phyloP scores from a whole-genome alignment of 1,140 invertebrate species.

The Drosophila leontia region DNA sequence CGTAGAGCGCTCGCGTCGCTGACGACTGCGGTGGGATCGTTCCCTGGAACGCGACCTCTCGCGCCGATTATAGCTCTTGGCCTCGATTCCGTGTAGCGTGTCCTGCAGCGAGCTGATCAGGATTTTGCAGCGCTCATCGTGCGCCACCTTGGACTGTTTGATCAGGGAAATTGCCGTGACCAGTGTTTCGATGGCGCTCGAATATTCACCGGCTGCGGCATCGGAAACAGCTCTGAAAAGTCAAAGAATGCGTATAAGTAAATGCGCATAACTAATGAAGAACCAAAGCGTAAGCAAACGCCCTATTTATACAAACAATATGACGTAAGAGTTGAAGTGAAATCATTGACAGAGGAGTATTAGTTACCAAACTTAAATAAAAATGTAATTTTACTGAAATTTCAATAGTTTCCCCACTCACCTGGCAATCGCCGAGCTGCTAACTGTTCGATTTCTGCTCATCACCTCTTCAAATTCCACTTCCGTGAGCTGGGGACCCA shows the following conservation, averaged over 20 bases:
- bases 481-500: constrained; percentile 92
- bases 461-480: constrained; percentile 99
- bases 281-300: not conserved
- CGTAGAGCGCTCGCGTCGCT: constrained; percentile 91
- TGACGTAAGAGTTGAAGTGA: not conserved
- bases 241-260: not conserved
- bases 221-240: constrained; percentile 94
- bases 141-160: constrained; percentile 98
- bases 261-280: not conserved
- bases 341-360: not conserved
- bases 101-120: constrained; percentile 98
- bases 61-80: constrained; percentile 84
- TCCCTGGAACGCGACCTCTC: constrained; percentile 91
- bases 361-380: not conserved
- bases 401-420: constrained; percentile 19
- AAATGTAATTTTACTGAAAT: not conserved
- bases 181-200: constrained; percentile 98
- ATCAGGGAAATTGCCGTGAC: constrained; percentile 99
- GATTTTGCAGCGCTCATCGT: constrained; percentile 99
- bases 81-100: constrained; percentile 92
- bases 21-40: constrained; percentile 88
- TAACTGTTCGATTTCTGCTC: constrained; percentile 98
- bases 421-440: constrained; percentile 96
- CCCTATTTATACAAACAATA: not conserved
- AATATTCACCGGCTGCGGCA: constrained; percentile 98